phyloP scores from a whole-genome alignment of 1,140 invertebrate genomes.

The Macrostomum lignano region DNA sequence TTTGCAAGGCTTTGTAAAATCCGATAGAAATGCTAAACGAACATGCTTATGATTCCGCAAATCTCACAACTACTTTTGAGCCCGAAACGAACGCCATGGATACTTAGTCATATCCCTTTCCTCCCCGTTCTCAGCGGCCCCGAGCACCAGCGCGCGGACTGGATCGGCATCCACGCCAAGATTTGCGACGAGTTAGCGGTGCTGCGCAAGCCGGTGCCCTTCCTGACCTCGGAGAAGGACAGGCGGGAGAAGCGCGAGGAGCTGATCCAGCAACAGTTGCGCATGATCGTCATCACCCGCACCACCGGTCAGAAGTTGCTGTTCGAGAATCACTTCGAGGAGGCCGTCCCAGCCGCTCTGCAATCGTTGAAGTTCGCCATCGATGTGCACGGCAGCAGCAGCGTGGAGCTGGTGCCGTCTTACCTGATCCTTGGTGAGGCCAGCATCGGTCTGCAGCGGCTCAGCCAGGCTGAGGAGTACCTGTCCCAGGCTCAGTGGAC shows the following conservation, averaged over 20 bases:
- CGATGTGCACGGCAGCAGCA: constrained; percentile 22
- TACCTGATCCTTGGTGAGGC: constrained; percentile 28
- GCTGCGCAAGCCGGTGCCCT: constrained; percentile 17
- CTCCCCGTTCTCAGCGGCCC: constrained; percentile 20
- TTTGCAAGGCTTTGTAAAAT: too few relatives aligned
- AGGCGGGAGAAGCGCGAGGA: constrained; percentile 12
- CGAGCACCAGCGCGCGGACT: constrained; percentile 26
- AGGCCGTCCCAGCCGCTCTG: constrained; percentile 26
- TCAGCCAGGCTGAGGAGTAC: constrained; percentile 26
- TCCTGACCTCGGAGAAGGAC: constrained; percentile 24
- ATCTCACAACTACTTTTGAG: background rate
- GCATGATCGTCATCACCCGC: constrained; percentile 21
- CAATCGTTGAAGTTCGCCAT: constrained; percentile 24
- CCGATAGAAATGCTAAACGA: too few relatives aligned
- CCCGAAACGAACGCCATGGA: constrained; percentile 4
- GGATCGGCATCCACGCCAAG: constrained; percentile 26
- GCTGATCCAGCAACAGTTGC: constrained; percentile 10
- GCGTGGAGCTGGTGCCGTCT: constrained; percentile 26
- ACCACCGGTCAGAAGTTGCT: constrained; percentile 24
- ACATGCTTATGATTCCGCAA: background rate
- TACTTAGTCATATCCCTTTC: too few relatives aligned
- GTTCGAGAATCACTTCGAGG: constrained; percentile 26
- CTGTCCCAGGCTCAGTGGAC: constrained; percentile 27
- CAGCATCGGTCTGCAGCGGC: constrained; percentile 21
- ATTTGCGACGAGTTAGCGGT: constrained; percentile 20